Base-by-base conservation (phyloP, 2,797 vertebrate genomes). In the Xenops minutus region DNA sequence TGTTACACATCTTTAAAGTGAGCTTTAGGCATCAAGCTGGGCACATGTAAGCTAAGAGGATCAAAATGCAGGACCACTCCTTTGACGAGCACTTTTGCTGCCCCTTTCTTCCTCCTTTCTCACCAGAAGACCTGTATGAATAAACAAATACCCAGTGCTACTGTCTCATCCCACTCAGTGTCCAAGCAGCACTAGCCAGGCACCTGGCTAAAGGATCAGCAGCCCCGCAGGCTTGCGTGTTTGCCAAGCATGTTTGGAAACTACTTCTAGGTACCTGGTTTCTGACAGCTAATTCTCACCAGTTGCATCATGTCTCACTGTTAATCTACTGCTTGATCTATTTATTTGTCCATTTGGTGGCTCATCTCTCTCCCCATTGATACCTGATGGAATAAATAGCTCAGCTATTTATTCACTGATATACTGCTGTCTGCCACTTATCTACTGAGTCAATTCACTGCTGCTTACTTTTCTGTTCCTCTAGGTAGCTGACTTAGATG, bases 311-410 rank as follows among this genome's bases (percentile, higher is more conserved):
- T 41, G 20, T 54, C 29, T 85, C 48, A 46, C 19, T 0, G 0
- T 27, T 96, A 85, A 92, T 89, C 76, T 68, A 83, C 68, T 73
- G n/a, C 34, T 80, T 88, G 37, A 93, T 93, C 78, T 82, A 30
- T 76, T 95, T 64, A 85, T 83, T 77, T 93, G 88, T 64, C 59
- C 71, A 55, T 92, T 80, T 93, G 74, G 76, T 92, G 77, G 78
- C 81, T 91, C 61, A 26, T 73, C 32, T 80, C 46, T 87, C 71
- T 82, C 75, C 26, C 37, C 54, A 41, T 49, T 73, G 61, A 93
- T 51, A 75, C 24, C 22, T 83, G 92, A 87, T 12, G 0, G 66
- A 87, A 76, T 92, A 88, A 93, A 86, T 78, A 84, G 78, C 39
- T 81, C 49, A 7, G 34, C 46, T 68, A 68, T 66, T 68, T 48